A percentile compares a stretch with the other conserved stretches of the same genome.
Conservation (phyloP, 2,888 invertebrate genomes). For the Aquatica leii region DNA sequence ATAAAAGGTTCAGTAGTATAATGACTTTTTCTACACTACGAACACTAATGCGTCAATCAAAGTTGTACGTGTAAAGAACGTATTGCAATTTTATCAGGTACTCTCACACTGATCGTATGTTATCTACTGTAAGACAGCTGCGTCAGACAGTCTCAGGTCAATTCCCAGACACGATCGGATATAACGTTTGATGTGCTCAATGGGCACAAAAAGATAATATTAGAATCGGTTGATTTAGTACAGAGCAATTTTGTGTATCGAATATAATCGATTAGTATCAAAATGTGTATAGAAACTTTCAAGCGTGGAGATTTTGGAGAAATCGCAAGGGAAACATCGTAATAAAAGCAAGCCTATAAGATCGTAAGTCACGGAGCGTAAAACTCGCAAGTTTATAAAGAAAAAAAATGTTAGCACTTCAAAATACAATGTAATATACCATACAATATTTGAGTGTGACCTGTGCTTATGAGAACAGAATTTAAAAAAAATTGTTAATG, state of each 20-base stretch:
- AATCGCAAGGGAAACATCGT: slow-evolving; percentile 7
- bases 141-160: slow-evolving; percentile 41
- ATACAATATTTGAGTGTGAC: too few relatives aligned
- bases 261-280: slow-evolving; percentile 13
- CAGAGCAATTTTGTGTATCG: slow-evolving; percentile 17
- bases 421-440: too few relatives aligned
- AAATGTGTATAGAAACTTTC: slow-evolving; percentile 5
- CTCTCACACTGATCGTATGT: slow-evolving; percentile 33
- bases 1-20: too few relatives aligned
- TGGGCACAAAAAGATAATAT: slow-evolving; percentile 49
- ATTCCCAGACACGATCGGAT: slow-evolving; percentile 48
- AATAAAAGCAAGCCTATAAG: slow-evolving; percentile 10
- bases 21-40: too few relatives aligned
- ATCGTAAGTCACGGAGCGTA: slow-evolving; percentile 6
- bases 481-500: too few relatives aligned
- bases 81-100: slow-evolving; percentile 31
- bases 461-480: too few relatives aligned
- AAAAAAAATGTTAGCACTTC: too few relatives aligned
- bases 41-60: not conserved
- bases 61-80: not conserved
- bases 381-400: slow-evolving; percentile 1
- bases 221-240: slow-evolving; percentile 47
- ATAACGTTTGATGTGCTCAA: slow-evolving; percentile 48
- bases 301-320: slow-evolving; percentile 1
- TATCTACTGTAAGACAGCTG: slow-evolving; percentile 37